Conservation (phyloP, 2,113 vertebrate species). For the Brachyhypopomus occidentalis region DNA sequence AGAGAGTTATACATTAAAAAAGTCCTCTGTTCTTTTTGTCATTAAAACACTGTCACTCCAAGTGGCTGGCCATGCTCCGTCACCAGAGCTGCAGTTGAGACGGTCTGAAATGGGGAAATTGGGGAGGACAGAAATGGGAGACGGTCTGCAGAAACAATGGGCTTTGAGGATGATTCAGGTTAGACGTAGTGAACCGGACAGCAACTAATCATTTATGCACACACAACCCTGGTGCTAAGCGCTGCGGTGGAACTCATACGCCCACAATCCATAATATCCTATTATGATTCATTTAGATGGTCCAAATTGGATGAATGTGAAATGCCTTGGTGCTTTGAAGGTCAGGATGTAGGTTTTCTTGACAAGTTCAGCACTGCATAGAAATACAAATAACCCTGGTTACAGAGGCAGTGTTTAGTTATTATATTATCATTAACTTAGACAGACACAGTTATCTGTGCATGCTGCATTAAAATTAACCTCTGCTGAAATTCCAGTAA, state of each 20-base stretch:
- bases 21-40: conserved; percentile 28
- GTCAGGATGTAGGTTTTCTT: conserved; percentile 16
- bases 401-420: conserved; percentile 26
- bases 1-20: conserved; percentile 17
- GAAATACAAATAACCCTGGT: conserved; percentile 25
- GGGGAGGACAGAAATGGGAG: conserved; percentile 1
- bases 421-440: conserved; percentile 41
- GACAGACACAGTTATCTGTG: conserved; percentile 1
- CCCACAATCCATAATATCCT: neutral
- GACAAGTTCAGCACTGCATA: neutral
- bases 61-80: conserved; percentile 9
- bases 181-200: neutral
- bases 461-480: conserved; percentile 35
- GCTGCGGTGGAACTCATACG: neutral
- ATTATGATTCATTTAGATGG: conserved; percentile 16
- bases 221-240: neutral
- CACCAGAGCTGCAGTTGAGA: conserved; percentile 23
- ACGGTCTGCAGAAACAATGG: conserved; percentile 12
- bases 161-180: conserved; percentile 15
- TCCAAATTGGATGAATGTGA: neutral
- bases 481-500: conserved; percentile 14
- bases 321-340: conserved; percentile 3
- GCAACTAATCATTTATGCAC: conserved; percentile 2
- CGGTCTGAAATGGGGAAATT: conserved; percentile 7
- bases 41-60: conserved; percentile 39